Conservation (phyloP, 23 tunicate species). For the Pegea sp. region DNA sequence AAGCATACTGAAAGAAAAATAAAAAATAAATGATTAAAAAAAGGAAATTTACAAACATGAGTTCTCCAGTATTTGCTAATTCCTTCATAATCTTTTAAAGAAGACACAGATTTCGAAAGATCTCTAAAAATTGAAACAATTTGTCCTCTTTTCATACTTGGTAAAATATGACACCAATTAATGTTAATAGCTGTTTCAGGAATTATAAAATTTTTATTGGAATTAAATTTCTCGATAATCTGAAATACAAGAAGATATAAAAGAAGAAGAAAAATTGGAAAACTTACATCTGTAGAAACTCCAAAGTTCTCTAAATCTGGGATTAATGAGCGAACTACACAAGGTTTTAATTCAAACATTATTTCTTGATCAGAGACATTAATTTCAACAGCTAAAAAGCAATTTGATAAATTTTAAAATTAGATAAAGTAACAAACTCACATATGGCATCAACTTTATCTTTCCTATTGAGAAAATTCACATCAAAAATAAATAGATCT, state of each 20-base stretch:
- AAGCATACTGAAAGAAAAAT: not conserved
- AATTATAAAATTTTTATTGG: slow-evolving; percentile 7
- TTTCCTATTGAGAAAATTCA: slow-evolving; percentile 24
- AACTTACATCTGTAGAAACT: slow-evolving; percentile 34
- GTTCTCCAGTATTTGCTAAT: not conserved
- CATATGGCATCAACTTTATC: slow-evolving; percentile 48
- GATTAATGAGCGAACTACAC: slow-evolving; percentile 20
- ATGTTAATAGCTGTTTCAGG: slow-evolving; percentile 29
- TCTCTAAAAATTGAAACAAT: slow-evolving; percentile 13
- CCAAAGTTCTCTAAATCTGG: slow-evolving; percentile 34
- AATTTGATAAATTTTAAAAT: not conserved
- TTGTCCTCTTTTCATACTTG: slow-evolving; percentile 57
- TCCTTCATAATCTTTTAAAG: not conserved
- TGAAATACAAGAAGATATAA: slow-evolving; percentile 4
- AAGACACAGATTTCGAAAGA: not conserved
- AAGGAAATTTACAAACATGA: not conserved
- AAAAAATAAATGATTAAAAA: not conserved
- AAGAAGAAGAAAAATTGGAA: not conserved
- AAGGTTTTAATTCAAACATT: slow-evolving; percentile 17
- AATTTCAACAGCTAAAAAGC: slow-evolving; percentile 14
- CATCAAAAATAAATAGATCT: slow-evolving; percentile 11
- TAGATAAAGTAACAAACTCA: slow-evolving; percentile 2
- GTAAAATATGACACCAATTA: slow-evolving; percentile 55
- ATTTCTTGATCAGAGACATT: slow-evolving; percentile 21
- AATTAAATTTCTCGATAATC: slow-evolving; percentile 31